These are phyloP conservation scores for Catalaphyllia jardinei DNA, from an alignment of 64 coral and sea anemone species.

Conservation along the genomic window DNA sequence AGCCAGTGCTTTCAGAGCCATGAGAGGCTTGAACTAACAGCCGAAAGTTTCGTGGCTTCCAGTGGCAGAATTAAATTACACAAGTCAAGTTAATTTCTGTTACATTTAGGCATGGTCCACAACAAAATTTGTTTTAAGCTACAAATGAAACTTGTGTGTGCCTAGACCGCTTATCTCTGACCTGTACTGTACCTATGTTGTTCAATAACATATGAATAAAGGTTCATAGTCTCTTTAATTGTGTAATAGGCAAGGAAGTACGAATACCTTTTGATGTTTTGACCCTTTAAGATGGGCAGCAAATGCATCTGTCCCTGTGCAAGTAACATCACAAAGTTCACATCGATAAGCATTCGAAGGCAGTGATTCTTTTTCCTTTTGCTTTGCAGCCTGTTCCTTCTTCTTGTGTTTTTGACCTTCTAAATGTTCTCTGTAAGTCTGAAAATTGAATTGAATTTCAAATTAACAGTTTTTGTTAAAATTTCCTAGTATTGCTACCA, in stretches of 20 bases:
- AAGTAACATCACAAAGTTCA: slow-evolving; percentile 92
- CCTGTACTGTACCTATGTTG: too few relatives aligned
- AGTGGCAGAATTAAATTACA: too few relatives aligned
- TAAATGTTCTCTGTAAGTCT: slow-evolving; percentile 99
- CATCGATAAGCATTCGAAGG: slow-evolving; percentile 86
- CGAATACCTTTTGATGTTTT: slow-evolving; percentile 93
- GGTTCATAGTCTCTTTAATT: too few relatives aligned
- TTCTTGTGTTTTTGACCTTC: slow-evolving; percentile 99
- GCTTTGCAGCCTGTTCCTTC: slow-evolving; percentile 91
- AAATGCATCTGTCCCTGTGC: slow-evolving; percentile 92
- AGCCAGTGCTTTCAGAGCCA: too few relatives aligned
- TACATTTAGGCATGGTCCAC: too few relatives aligned
- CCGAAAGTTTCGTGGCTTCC: too few relatives aligned
- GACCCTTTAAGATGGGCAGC: slow-evolving; percentile 97
- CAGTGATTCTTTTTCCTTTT: slow-evolving; percentile 61
- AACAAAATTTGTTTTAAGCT: too few relatives aligned
- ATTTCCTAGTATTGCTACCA: neutral
- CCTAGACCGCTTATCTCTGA: too few relatives aligned
- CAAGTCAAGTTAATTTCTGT: too few relatives aligned
- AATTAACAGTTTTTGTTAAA: neutral
- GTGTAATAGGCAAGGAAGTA: neutral
- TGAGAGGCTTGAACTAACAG: too few relatives aligned
- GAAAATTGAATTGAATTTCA: neutral
- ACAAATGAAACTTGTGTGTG: too few relatives aligned
- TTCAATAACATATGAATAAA: too few relatives aligned